phyloP scores from a whole-genome alignment of 2,113 vertebrate genomes.

The Noctilio leporinus region DNA sequence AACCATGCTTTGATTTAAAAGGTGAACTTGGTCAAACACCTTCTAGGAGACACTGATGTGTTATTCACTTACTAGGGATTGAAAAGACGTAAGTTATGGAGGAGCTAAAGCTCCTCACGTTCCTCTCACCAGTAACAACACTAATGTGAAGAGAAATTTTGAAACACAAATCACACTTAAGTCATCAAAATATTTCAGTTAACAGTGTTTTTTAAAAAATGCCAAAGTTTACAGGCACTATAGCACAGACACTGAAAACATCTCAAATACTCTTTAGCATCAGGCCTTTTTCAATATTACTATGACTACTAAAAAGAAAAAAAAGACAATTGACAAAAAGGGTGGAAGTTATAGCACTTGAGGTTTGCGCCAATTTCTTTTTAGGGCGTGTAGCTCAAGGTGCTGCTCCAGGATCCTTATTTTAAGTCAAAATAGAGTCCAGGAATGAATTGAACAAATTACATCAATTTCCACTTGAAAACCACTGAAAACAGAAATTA shows the following conservation, averaged over 20 bases:
- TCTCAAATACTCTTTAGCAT: slow-evolving; percentile 47
- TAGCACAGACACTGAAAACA: slow-evolving; percentile 60
- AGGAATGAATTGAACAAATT: slow-evolving; percentile 19
- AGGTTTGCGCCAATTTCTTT: slow-evolving; percentile 55
- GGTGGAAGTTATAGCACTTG: slow-evolving; percentile 61
- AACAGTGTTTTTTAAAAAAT: slow-evolving; percentile 54
- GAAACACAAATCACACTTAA: slow-evolving; percentile 71
- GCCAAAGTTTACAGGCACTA: slow-evolving; percentile 53
- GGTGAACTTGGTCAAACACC: slow-evolving; percentile 45
- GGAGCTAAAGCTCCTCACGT: slow-evolving; percentile 15
- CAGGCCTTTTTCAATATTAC: slow-evolving; percentile 51
- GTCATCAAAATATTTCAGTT: slow-evolving; percentile 64
- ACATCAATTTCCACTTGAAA: slow-evolving; percentile 45
- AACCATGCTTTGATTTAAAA: slow-evolving; percentile 65
- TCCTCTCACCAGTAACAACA: slow-evolving; percentile 51
- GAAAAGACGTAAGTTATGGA: slow-evolving; percentile 24
- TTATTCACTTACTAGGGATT: neutral
- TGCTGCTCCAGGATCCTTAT: slow-evolving; percentile 58
- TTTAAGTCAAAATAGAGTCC: slow-evolving; percentile 47
- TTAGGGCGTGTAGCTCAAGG: slow-evolving; percentile 57
- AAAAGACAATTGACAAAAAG: slow-evolving; percentile 44
- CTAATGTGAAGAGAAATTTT: slow-evolving; percentile 26
- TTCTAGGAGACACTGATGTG: slow-evolving; percentile 49
- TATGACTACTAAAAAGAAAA: slow-evolving; percentile 53
- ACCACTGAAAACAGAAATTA: slow-evolving; percentile 30